Conservation (phyloP, 1,140 invertebrate species). For the Cherax quadricarinatus region DNA sequence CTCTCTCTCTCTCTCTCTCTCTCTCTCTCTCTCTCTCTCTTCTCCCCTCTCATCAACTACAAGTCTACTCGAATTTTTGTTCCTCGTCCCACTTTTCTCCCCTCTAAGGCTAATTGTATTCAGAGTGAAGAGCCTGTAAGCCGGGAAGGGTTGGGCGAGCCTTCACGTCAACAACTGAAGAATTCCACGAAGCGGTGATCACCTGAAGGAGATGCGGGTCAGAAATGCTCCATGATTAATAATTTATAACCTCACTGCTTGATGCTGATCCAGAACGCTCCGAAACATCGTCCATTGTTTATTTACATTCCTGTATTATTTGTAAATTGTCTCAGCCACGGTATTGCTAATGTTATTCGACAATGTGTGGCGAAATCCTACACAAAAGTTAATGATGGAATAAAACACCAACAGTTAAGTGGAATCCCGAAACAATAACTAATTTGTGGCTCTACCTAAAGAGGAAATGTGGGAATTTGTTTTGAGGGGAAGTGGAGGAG, state of each 20-base stretch:
- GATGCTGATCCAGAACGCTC: not conserved
- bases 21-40: not conserved
- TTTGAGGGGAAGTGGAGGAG: not conserved
- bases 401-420: too few relatives aligned
- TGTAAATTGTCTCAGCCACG: too few relatives aligned
- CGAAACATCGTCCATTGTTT: not conserved
- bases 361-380: too few relatives aligned
- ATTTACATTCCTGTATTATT: too few relatives aligned
- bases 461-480: not conserved
- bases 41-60: not conserved
- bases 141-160: not conserved
- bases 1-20: not conserved
- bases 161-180: not conserved
- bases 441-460: not conserved
- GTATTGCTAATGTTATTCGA: too few relatives aligned
- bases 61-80: not conserved
- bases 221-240: not conserved
- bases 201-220: not conserved
- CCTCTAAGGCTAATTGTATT: slow-evolving; percentile 11
- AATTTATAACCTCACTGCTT: not conserved
- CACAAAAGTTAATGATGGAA: too few relatives aligned
- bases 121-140: not conserved
- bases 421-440: not conserved
- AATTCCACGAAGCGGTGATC: not conserved
- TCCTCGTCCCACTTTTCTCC: not conserved